phyloP scores from a whole-genome alignment of 92 coral and sea anemone species.

The Epizoanthus ramosus region DNA sequence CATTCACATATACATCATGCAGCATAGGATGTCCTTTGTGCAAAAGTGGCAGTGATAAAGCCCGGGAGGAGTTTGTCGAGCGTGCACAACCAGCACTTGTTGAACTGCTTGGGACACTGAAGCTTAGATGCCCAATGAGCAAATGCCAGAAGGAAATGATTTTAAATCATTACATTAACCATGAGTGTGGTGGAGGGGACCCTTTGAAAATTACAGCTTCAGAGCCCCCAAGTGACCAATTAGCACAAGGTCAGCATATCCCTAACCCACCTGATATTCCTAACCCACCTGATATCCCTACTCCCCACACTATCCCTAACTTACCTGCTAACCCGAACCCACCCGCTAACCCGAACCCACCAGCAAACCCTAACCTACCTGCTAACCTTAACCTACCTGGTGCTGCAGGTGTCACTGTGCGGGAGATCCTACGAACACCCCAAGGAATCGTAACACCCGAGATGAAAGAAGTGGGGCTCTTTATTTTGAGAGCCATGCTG shows the following conservation, averaged over 20 bases:
- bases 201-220: no score
- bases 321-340: no score
- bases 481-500: neutral
- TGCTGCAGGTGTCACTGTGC: neutral
- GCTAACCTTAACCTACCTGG: no score
- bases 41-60: neutral
- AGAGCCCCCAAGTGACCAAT: no score
- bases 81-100: neutral
- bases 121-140: neutral
- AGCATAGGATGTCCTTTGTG: constrained; percentile 31
- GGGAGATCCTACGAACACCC: neutral
- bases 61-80: neutral
- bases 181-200: neutral
- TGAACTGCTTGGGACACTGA: neutral
- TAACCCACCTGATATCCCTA: no score
- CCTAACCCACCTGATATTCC: no score
- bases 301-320: no score
- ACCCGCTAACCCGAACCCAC: no score
- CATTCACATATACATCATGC: constrained; percentile 10
- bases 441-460: neutral
- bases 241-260: no score
- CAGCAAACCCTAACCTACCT: no score
- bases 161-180: neutral
- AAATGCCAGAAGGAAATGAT: neutral
- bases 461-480: constrained; percentile 18